Base-by-base conservation (phyloP, 2,797 vertebrate species). In the Calcarius lapponicus region DNA sequence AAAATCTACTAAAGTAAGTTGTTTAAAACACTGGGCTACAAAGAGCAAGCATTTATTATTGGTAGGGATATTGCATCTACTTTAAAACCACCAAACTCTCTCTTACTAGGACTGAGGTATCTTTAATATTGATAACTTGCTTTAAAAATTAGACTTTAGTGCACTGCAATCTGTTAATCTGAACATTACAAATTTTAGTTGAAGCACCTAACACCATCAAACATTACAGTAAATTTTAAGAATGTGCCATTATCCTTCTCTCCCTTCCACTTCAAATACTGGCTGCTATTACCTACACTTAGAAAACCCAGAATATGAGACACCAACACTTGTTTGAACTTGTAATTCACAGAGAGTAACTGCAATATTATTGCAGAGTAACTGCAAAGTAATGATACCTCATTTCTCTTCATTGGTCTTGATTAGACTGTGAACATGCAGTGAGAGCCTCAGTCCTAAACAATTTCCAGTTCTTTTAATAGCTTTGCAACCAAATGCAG, bases 171-270 rank as follows among this genome's bases (percentile, higher is more conserved):
- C 10, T n/a, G 13, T 18, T 62, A 34, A 81, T 45, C 18, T 73
- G 56, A 86, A 71, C 0, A 0, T 26, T 21, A 79, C 0, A 3
- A 82, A 58, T 34, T 66, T 76, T 8, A 62, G n/a, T 1, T 66
- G 32, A 90, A 88, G 67, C 17, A 75, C 2, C 0, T 3, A 74
- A 36, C 11, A 67, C 34, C 42, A 90, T 13, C 22, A 78, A 91
- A 38, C 32, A 61, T 6, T 31, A 75, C 17, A 70, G 64, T 25
- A 70, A 80, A 92, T 47, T 60, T 69, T 50, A 80, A 80, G 17
- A 62, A 56, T 9, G 13, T 53, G 74, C 32, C 21, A 20, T 66
- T 47, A 56, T 22, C 34, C 32, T 40, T 73, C 57, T 51, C 86
- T 56, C 42, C n/a, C 13, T 65, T 80, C 56, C 51, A 48, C 29